Base-by-base conservation (phyloP, 2,797 vertebrate species). In the Mus minutoides region DNA sequence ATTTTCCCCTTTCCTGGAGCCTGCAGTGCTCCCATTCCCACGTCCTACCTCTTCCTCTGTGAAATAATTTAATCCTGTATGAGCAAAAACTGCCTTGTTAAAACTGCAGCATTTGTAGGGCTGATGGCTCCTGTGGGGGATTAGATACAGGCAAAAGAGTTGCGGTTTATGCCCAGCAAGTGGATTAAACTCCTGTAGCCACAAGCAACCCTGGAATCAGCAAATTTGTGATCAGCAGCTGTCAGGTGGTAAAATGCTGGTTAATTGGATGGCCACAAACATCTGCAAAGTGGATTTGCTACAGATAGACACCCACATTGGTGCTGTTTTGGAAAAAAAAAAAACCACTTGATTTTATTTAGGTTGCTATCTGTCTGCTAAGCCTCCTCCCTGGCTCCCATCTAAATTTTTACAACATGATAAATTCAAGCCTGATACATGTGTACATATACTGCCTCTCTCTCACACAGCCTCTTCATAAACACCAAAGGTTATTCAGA, bases 11-110 rank as follows among this genome's bases (percentile, higher is more conserved):
- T 94, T 94, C n/a, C 90, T 17, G 16, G 52, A 93, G 26, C 0
- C 22, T 40, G 95, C 52, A 34, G 24, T 1, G 0, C 92, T 93
- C 73, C 54, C 24, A 46, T 52, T 24, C 19, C 64, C 93, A 62
- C 31, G 86, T 97, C 62, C 73, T 90, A 94, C 77, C 75, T 83
- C 95, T 91, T 86, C 78, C 73, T 60, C 76, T 58, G 34, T 96
- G 93, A 96, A 94, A 97, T 94, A 92, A 97, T 95, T 96, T 96
- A 96, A 97, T 94, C 75, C 58, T 73, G 1, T 75, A 92, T 52
- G 82, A 75, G 85, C 75, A 95, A 95, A 87, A 94, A 95, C 82
- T 62, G 62, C 46, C 85, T 97, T 96, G 92, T 96, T 95, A 88
- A 86, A 97, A 91, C 62, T 37, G 3, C 46, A 83, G 54, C 69